phyloP scores from a whole-genome alignment of 2,113 vertebrate species.

The Variabilichromis moorii region DNA sequence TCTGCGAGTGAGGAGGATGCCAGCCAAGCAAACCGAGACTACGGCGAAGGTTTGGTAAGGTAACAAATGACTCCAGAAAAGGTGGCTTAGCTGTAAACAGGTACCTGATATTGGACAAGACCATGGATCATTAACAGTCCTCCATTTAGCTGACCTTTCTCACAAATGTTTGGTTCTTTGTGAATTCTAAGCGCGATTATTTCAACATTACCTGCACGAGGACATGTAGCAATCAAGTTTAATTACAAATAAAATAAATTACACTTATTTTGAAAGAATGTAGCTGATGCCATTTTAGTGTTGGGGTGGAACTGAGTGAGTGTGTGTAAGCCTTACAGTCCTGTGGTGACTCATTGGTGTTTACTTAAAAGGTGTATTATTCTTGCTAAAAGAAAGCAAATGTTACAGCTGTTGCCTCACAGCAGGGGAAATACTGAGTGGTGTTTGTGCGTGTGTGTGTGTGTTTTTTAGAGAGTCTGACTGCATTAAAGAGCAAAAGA shows the following conservation, averaged over 20 bases:
- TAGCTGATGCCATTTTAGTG: background rate
- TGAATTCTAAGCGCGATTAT: background rate
- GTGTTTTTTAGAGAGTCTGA: background rate
- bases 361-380: conserved; percentile 17
- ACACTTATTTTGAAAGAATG: background rate
- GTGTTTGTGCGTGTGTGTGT: background rate
- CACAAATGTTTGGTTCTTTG: background rate
- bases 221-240: background rate
- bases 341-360: conserved; percentile 17
- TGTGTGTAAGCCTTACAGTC: background rate
- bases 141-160: background rate
- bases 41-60: background rate
- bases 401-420: conserved; percentile 3
- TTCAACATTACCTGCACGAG: background rate
- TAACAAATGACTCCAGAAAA: conserved; percentile 7
- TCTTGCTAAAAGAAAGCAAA: conserved; percentile 5
- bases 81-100: background rate
- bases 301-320: background rate
- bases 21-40: background rate
- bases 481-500: background rate
- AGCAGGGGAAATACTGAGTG: background rate
- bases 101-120: background rate
- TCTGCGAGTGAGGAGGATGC: background rate
- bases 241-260: background rate
- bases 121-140: background rate